Evolutionary conservation across 2,113 vertebrate species (phyloP), one percentile per base, ranked within the genome.

Genomic region (Elaphurus davidianus): DNA sequence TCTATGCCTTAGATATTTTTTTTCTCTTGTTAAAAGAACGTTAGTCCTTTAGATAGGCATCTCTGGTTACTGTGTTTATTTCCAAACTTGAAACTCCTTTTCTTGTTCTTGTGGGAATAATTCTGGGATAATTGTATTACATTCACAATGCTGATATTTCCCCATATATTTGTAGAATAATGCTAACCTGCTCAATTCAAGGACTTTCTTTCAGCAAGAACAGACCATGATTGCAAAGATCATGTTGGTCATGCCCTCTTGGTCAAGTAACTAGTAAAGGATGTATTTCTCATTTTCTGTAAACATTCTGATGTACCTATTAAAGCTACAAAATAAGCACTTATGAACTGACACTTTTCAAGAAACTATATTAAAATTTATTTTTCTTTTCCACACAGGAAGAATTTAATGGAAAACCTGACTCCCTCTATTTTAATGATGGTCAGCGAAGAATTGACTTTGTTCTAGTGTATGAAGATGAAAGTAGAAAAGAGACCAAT

Each of bases 381-480:
- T 91, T 89, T 25, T 64, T 64, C 79, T 96, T 30, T 98, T 97
- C 30, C 27, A 98, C 98, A 62, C 99, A 99, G 99, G 98, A 97
- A 45, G 99, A 99, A 98, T 99, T 99, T 98, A 99, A 99, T 81
- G 93, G 98, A 86, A 99, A 99, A n/a, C 96, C 99, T 0, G 99
- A 99, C 95, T 99, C 99, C 10, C 97, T 99, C 19, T 99, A 99
- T 98, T 99, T 99, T 98, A 99, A 99, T 0, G 99, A 99, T 13
- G 99, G 99, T 25, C 98, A 99, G 54, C 97, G 99, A 98, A 99
- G 99, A 97, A 99, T 99, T 28, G 99, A 99, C 98, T 99, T 99
- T 97, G 98, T 99, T 97, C 98, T 99, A 50, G 99, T 99, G 4
- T 99, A 99, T 88, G 99, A 99, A 98, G 99, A 99, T 97, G 99